A percentile compares a stretch with the other conserved stretches of the same genome.
phyloP scores from a whole-genome alignment of 1,140 invertebrate species.

The Cydia fagiglandana region DNA sequence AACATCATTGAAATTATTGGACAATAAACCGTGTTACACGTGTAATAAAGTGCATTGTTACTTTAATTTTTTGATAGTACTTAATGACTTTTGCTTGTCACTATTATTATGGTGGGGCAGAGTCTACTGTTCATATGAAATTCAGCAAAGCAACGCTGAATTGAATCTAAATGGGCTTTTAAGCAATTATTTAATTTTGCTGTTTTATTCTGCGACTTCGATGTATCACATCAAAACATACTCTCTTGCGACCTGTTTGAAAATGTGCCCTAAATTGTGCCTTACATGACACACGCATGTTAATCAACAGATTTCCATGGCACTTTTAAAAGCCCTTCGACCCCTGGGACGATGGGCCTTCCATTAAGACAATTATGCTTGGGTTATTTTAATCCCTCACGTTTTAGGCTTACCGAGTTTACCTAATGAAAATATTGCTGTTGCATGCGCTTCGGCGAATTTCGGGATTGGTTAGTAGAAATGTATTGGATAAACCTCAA shows the following conservation, averaged over 20 bases:
- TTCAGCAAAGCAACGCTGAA: too few relatives aligned
- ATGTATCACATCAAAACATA: not conserved
- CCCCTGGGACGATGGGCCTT: conserved; percentile 7
- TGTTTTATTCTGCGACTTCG: not conserved
- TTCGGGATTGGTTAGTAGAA: not conserved
- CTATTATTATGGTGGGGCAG: too few relatives aligned
- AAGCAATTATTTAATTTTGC: too few relatives aligned
- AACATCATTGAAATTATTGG: too few relatives aligned
- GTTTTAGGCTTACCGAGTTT: conserved; percentile 13
- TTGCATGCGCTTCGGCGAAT: not conserved
- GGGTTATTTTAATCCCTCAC: conserved; percentile 13
- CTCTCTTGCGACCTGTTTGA: not conserved
- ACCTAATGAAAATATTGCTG: conserved; percentile 12
- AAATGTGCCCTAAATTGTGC: not conserved
- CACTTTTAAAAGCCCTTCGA: conserved; percentile 16
- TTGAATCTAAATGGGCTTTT: too few relatives aligned
- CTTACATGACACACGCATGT: not conserved
- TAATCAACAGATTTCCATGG: conserved; percentile 3
- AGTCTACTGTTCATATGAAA: too few relatives aligned
- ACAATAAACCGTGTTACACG: too few relatives aligned
- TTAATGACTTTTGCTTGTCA: too few relatives aligned
- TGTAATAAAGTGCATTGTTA: too few relatives aligned
- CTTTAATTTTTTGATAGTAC: too few relatives aligned
- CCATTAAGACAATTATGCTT: conserved; percentile 7
- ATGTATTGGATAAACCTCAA: not conserved